Evolutionary conservation across 2,888 invertebrate genomes (phyloP).

Genomic region (Drosophila nr. perissopoda): DNA sequence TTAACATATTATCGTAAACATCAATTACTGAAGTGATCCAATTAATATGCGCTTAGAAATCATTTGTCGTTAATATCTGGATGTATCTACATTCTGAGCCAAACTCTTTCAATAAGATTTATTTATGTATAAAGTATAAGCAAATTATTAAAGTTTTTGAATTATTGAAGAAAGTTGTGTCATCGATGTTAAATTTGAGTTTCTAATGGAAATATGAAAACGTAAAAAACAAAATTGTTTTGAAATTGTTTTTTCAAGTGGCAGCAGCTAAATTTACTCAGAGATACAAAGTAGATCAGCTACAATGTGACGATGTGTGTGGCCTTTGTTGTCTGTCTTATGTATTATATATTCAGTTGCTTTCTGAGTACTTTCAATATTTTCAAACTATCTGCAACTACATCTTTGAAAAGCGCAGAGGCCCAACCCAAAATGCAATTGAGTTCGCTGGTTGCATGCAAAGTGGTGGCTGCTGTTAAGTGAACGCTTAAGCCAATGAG

Average conservation of each 20-base stretch:
- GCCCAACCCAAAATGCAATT: constrained; percentile 22
- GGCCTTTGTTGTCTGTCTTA: constrained; percentile 9
- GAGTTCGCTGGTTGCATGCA: constrained; percentile 39
- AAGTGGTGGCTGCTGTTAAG: constrained; percentile 65
- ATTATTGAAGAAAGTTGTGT: background rate
- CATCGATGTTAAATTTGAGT: background rate
- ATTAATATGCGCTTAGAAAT: background rate
- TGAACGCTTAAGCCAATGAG: constrained; percentile 70
- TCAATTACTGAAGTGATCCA: background rate
- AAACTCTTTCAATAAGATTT: too few species aligned
- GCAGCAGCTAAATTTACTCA: background rate
- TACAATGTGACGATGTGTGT: constrained; percentile 30
- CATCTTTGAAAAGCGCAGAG: constrained; percentile 45
- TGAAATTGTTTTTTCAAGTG: background rate
- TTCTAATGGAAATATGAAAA: background rate
- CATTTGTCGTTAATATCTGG: background rate
- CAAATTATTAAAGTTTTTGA: background rate
- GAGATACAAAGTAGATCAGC: background rate
- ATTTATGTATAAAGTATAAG: background rate
- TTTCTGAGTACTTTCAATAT: constrained; percentile 47
- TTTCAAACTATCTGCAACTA: constrained; percentile 37
- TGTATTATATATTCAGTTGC: constrained; percentile 31
- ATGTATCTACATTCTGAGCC: background rate
- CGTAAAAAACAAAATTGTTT: background rate
- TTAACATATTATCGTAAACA: constrained; percentile 24